Percentiles rank a stretch among this genome's conserved stretches.
Evolutionary conservation across 2,888 invertebrate species (phyloP).

Genomic region (Endotricha flammealis): DNA sequence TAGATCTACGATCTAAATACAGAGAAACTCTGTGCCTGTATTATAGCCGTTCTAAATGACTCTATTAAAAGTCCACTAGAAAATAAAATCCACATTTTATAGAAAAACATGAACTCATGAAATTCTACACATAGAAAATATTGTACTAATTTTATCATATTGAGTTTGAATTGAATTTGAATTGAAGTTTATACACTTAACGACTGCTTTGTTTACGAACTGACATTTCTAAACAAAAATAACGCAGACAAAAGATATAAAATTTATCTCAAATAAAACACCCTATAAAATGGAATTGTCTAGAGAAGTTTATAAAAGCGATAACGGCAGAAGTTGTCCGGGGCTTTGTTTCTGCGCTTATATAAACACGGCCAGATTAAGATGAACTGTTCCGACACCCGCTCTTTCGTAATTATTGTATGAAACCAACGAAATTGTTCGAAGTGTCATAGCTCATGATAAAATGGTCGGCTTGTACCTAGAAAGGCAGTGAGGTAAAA

Average conservation of each 20-base stretch:
- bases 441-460: constrained; percentile 44
- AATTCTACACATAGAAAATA: no score
- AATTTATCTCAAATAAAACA: constrained; percentile 75
- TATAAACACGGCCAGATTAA: constrained; percentile 55
- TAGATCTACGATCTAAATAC: no score
- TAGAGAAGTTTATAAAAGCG: constrained; percentile 76
- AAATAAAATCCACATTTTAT: no score
- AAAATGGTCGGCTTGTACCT: constrained; percentile 55
- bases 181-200: background rate
- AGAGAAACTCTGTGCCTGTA: no score
- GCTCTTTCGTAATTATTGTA: constrained; percentile 12
- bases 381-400: constrained; percentile 31
- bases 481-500: constrained; percentile 70
- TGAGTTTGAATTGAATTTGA: no score
- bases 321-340: constrained; percentile 75
- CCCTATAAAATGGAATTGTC: constrained; percentile 75
- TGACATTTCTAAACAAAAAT: constrained; percentile 44
- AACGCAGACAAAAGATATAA: constrained; percentile 66
- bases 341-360: constrained; percentile 68
- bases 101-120: no score
- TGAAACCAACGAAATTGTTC: constrained; percentile 21
- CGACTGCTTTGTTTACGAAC: constrained; percentile 20
- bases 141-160: no score
- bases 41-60: no score
- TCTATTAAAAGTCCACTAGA: no score